Conservation (phyloP, 2,113 vertebrate species). For the Brachirus orientalis region DNA sequence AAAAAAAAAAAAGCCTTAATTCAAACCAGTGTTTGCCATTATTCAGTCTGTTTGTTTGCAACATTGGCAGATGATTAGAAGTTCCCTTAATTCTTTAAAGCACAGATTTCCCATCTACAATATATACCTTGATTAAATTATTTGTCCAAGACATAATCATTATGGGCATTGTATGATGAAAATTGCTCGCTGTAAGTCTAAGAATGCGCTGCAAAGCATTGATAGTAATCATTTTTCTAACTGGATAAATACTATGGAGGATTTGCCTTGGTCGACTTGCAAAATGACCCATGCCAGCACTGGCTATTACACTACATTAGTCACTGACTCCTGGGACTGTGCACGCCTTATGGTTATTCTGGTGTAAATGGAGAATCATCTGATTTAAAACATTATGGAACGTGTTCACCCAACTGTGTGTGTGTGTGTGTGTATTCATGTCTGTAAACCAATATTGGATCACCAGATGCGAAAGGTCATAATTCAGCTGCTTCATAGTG, state of each 20-base stretch:
- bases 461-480: slow-evolving; percentile 57
- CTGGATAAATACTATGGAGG: slow-evolving; percentile 54
- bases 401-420: slow-evolving; percentile 30
- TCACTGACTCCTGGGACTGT: slow-evolving; percentile 60
- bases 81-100: not conserved
- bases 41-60: not conserved
- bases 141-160: slow-evolving; percentile 4
- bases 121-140: not conserved
- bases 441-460: slow-evolving; percentile 36
- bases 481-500: slow-evolving; percentile 58
- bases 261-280: slow-evolving; percentile 63
- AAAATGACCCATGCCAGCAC: slow-evolving; percentile 74
- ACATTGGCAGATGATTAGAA: not conserved
- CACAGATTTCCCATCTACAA: not conserved
- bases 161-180: slow-evolving; percentile 5
- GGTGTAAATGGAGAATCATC: slow-evolving; percentile 54
- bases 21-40: no score
- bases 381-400: slow-evolving; percentile 52
- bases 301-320: slow-evolving; percentile 72
- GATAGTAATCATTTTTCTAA: slow-evolving; percentile 57
- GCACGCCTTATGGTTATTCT: slow-evolving; percentile 52
- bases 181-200: slow-evolving; percentile 24
- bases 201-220: slow-evolving; percentile 40
- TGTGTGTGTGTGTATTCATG: slow-evolving; percentile 15
- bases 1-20: not conserved